Evolutionary conservation across 2,113 vertebrate species (phyloP), one percentile per base, ranked within the genome.

Genomic region (Pomatostomus ruficeps): DNA sequence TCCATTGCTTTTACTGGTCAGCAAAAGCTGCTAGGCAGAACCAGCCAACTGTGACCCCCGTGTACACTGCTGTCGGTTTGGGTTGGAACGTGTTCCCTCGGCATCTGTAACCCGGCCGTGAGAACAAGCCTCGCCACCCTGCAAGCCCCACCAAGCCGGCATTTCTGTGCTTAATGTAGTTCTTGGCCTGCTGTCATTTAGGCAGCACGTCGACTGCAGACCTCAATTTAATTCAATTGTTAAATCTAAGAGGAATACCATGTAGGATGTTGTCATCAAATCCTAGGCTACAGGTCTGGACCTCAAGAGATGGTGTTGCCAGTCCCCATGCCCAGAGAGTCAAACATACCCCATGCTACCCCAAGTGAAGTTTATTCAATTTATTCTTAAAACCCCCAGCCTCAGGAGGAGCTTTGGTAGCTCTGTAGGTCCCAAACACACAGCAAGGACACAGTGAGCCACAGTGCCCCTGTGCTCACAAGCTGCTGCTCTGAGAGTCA

Each of bases 21-120:
- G 93, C 94, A 95, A 66, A 92, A 89, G n/a, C 36, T 51, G 26
- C 63, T 95, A 51, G 95, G 71, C 85, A 83, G 89, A 90, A 71
- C 54, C 89, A 88, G 80, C 62, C 35, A 2, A 13, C 63, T 48
- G 22, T 17, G 38, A 31, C 19, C 49, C 25, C 31, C 17, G 58
- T 3, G 12, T 0, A 1, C 4, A 1, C 24, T 59, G 62, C 55
- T 71, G 77, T 63, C 0, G 1, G 66, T 89, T 95, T 94, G 85
- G 35, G 49, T 51, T 94, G 96, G 93, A 94, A 76, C 19, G 1
- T 5, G 62, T 54, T 87, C 54, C 77, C 35, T 66, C 4, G 0
- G 38, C 1, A 1, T 58, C 71, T 9, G 0, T n/a, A 89, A 55
- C 42, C 77, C 63, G 85, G n/a, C 63, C 31, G 11, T 90, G 94